Percentiles rank a stretch among this genome's conserved stretches.
These are phyloP conservation scores for Maccullochella peelii DNA, from an alignment of 2,113 vertebrate species.

Conservation along the genomic window DNA sequence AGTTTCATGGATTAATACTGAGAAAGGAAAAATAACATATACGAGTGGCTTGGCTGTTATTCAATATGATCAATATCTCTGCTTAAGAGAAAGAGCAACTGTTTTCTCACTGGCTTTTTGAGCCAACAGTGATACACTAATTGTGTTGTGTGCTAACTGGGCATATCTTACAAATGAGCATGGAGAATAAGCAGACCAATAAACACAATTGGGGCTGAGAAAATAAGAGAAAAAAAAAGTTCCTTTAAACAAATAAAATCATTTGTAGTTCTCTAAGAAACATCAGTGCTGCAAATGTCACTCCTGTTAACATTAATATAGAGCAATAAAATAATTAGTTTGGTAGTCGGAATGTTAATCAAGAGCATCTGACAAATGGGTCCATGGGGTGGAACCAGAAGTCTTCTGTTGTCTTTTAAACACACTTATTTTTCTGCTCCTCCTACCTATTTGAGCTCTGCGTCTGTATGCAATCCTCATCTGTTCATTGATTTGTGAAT, in stretches of 20 bases:
- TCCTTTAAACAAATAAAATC: slow-evolving; percentile 3
- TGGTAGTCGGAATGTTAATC: background rate
- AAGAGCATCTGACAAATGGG: background rate
- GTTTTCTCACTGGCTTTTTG: background rate
- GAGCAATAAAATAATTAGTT: background rate
- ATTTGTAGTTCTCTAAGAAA: background rate
- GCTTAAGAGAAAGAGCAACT: background rate
- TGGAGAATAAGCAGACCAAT: background rate
- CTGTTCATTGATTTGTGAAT: slow-evolving; percentile 29
- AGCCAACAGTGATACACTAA: background rate
- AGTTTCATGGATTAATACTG: slow-evolving; percentile 44
- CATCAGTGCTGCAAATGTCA: slow-evolving; percentile 1
- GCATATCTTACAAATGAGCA: background rate
- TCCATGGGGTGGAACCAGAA: background rate
- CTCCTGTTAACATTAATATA: background rate
- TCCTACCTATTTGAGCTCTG: background rate
- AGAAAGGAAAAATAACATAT: slow-evolving; percentile 29
- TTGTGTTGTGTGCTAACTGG: background rate
- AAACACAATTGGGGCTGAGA: background rate
- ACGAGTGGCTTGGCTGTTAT: background rate
- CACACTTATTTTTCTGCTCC: background rate
- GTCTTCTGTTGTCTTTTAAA: background rate
- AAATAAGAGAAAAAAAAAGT: background rate
- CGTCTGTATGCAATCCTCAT: background rate
- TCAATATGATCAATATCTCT: slow-evolving; percentile 32